Conservation (phyloP, 2,113 vertebrate species). For the Microtus richardsoni region DNA sequence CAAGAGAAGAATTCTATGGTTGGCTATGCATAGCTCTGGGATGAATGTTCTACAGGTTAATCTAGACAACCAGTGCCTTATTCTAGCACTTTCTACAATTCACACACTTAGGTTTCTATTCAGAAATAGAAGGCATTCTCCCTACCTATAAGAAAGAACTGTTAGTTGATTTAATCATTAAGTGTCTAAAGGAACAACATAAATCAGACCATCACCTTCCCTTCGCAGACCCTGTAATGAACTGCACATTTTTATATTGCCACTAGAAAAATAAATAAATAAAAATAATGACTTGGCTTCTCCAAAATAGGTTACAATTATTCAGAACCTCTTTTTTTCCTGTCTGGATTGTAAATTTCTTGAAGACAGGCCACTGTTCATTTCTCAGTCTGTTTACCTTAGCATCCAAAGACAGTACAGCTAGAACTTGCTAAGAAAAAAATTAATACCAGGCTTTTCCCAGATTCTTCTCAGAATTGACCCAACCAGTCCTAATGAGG, state of each 20-base stretch:
- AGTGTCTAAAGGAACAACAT: slow-evolving; percentile 35
- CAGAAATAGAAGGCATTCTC: slow-evolving; percentile 1
- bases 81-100: slow-evolving; percentile 15
- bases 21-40: neutral
- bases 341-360: slow-evolving; percentile 51
- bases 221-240: neutral
- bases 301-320: neutral
- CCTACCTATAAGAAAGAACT: slow-evolving; percentile 18
- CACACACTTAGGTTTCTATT: neutral
- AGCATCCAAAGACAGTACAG: neutral
- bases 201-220: slow-evolving; percentile 8
- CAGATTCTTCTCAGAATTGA: slow-evolving; percentile 37
- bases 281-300: neutral
- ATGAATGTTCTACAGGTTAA: neutral
- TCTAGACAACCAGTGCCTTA: neutral
- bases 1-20: neutral
- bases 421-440: slow-evolving; percentile 54
- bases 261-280: neutral
- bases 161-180: slow-evolving; percentile 34
- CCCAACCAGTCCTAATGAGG: slow-evolving; percentile 28
- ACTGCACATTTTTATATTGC: neutral
- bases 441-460: slow-evolving; percentile 21
- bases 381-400: slow-evolving; percentile 10
- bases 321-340: slow-evolving; percentile 45
- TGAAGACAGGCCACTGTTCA: slow-evolving; percentile 48